Conservation (phyloP, 2,113 vertebrate genomes). For the Laticauda laticaudata region DNA sequence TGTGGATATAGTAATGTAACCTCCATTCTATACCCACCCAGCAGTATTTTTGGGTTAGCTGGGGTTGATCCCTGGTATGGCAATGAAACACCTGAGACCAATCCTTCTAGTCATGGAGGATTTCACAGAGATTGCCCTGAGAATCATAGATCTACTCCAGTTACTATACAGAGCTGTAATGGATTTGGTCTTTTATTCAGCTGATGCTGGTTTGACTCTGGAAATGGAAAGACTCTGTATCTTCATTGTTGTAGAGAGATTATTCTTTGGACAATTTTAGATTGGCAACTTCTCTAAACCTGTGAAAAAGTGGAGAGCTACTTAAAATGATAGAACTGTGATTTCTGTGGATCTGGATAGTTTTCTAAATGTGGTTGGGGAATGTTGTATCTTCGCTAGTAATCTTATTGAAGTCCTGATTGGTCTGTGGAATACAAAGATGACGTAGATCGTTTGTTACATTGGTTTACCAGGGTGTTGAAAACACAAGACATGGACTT, state of each 20-base stretch:
- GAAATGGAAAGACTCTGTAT: background rate
- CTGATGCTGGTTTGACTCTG: background rate
- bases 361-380: background rate
- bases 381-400: background rate
- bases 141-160: background rate
- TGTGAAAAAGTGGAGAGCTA: background rate
- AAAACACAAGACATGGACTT: background rate
- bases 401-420: background rate
- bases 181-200: background rate
- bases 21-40: background rate
- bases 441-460: background rate
- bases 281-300: background rate
- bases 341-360: background rate
- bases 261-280: background rate
- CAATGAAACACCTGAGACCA: background rate
- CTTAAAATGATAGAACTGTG: background rate
- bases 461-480: background rate
- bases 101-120: background rate
- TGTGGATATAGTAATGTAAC: background rate
- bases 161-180: background rate
- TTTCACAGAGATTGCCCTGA: background rate
- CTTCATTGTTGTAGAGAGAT: background rate
- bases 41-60: background rate
- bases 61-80: background rate
- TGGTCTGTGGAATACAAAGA: background rate